Conservation (phyloP, 2,888 invertebrate species). For the Argyresthia albistria region DNA sequence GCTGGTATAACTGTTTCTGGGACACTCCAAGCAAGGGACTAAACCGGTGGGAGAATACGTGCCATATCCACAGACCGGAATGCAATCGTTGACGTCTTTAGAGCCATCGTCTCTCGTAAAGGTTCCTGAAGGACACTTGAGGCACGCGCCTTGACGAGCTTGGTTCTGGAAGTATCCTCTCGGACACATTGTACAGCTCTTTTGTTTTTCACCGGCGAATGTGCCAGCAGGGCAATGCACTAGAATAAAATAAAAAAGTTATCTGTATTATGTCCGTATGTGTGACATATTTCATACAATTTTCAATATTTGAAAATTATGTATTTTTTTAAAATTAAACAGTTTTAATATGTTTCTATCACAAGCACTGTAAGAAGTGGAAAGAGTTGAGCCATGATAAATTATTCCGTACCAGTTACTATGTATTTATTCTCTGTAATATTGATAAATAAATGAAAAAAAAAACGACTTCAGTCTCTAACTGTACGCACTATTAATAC, state of each 20-base stretch:
- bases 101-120: conserved; percentile 94
- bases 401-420: no score
- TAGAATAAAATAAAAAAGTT: conserved; percentile 44
- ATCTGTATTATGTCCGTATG: neutral
- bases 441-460: no score
- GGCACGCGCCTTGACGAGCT: conserved; percentile 90
- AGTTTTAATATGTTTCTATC: no score
- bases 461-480: no score
- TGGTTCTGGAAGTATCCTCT: conserved; percentile 95
- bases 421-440: no score
- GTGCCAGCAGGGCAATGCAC: conserved; percentile 98
- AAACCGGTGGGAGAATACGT: conserved; percentile 96
- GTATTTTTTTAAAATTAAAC: neutral
- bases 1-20: conserved; percentile 90
- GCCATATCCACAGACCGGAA: conserved; percentile 96
- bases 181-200: conserved; percentile 91
- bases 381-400: no score
- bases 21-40: conserved; percentile 94
- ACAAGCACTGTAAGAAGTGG: no score
- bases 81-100: conserved; percentile 87
- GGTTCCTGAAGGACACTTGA: conserved; percentile 92
- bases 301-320: conserved; percentile 2
- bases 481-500: no score
- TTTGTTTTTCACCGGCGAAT: conserved; percentile 91
- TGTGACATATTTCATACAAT: neutral